Percentiles rank a stretch among this genome's conserved stretches.
Evolutionary conservation across 2,888 invertebrate genomes (phyloP).

Genomic region (Tenthredo distinguenda): DNA sequence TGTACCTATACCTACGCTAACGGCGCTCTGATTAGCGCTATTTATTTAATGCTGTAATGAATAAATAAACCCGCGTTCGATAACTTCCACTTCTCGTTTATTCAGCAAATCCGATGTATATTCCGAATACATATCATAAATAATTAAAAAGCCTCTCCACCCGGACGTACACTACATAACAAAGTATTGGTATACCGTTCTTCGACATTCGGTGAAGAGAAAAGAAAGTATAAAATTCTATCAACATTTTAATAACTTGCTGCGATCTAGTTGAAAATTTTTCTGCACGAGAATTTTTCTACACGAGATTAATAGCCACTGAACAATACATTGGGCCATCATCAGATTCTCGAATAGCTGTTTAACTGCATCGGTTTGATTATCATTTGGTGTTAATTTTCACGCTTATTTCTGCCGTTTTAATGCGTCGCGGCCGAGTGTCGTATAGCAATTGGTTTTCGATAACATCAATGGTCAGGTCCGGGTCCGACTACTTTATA

Average conservation of each 20-base stretch:
- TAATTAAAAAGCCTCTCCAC: neutral
- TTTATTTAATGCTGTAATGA: conserved; percentile 59
- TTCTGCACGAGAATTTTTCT: no score
- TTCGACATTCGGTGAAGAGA: neutral
- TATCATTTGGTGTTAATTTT: conserved; percentile 4
- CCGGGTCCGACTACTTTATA: conserved; percentile 53
- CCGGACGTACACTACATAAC: neutral
- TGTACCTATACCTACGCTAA: conserved; percentile 60
- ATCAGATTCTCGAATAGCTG: neutral
- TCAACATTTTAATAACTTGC: neutral
- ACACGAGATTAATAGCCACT: neutral
- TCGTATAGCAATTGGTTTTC: conserved; percentile 59
- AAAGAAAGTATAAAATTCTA: neutral
- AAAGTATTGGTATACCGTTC: neutral
- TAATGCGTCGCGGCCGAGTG: conserved; percentile 32
- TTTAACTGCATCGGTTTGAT: neutral
- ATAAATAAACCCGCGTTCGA: conserved; percentile 55
- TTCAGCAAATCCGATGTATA: conserved; percentile 47
- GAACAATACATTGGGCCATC: neutral
- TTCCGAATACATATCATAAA: conserved; percentile 38
- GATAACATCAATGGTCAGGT: conserved; percentile 58
- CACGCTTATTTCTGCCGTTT: conserved; percentile 6
- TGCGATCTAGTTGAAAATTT: neutral
- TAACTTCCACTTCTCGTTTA: conserved; percentile 36
- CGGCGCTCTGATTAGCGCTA: conserved; percentile 60